Evolutionary conservation across 2,888 invertebrate species (phyloP), one percentile per base, ranked within the genome.

Genomic region (Cyclophora albipunctata): DNA sequence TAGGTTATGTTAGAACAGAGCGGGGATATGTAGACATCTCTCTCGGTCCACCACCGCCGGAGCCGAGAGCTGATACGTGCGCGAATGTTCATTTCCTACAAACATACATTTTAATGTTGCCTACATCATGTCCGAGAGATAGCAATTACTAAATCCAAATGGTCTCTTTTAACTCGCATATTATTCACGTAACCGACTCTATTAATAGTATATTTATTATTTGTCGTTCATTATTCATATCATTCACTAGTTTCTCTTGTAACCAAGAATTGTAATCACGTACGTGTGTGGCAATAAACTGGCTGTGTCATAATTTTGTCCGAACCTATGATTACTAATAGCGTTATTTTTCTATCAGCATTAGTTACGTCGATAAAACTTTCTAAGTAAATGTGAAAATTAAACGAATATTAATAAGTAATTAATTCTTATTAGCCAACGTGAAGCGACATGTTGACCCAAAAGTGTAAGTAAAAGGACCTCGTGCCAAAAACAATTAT

Each of bases 1-100:
- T 80, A 66, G 80, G 83, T 78, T 79, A 76, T 53, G 63, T 57
- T 60, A 55, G 73, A 76, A 58, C 55, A 70, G 73, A 73, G 69
- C 63, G 60, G 62, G 56, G 50, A 55, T 52, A 57, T 57, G 54
- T 57, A 53, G 59, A 58, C 66, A 62, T 77, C 75, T 72, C 70
- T 77, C 75, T 72, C 70, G 66, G 60, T 78, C 75, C 49, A 62
- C 59, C 67, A 64, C 64, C 60, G 63, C 63, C 57, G 56, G 53
- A 58, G 49, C 34, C 46, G 46, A 59, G 60, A 63, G 60, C 55
- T 45, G 51, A 47, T 54, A 54, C 56, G 54, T 56, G 55, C 52
- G 53, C 54, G 49, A 55, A 56, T 59, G 53, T 59, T 51, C 49
- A 61, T 53, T 59, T 56, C 53, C 55, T 57, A 56, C 53, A 59